A percentile compares a stretch with the other conserved stretches of the same genome.
These are phyloP conservation scores for Helostoma temminkii DNA, from an alignment of 2,797 vertebrate genomes.

Conservation along the genomic window DNA sequence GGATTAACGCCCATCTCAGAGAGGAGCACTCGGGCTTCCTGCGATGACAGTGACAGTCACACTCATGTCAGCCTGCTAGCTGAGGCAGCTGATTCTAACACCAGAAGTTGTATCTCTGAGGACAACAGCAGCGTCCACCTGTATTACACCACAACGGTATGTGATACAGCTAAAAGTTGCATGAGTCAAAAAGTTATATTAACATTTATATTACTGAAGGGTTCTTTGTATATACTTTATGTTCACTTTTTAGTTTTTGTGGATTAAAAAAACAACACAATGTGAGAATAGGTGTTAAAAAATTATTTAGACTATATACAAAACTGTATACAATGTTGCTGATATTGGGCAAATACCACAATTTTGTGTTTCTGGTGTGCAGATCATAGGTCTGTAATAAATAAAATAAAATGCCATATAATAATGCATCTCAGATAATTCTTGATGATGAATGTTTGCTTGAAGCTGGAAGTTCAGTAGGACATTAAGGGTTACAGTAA, in stretches of 20 bases:
- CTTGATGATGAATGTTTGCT: not conserved
- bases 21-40: constrained; percentile 66
- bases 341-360: not conserved
- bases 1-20: constrained; percentile 77
- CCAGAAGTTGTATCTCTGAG: constrained; percentile 59
- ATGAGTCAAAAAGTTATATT: not conserved
- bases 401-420: too few species aligned
- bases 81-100: constrained; percentile 60
- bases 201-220: not conserved
- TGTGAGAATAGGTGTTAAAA: too few species aligned
- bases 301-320: not conserved
- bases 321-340: not conserved
- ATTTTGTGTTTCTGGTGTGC: not conserved
- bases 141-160: constrained; percentile 68
- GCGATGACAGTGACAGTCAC: constrained; percentile 77
- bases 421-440: constrained; percentile 2
- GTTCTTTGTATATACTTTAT: not conserved
- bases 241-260: not conserved
- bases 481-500: constrained; percentile 28
- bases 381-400: constrained; percentile 14
- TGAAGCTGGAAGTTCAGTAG: constrained; percentile 12
- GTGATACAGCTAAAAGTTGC: constrained; percentile 16
- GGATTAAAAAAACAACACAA: not conserved
- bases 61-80: constrained; percentile 74
- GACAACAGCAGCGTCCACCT: constrained; percentile 58